A percentile compares a stretch with the other conserved stretches of the same genome.
Evolutionary conservation across 2,797 vertebrate species (phyloP).

Genomic region (Phyllotis vaccarum): DNA sequence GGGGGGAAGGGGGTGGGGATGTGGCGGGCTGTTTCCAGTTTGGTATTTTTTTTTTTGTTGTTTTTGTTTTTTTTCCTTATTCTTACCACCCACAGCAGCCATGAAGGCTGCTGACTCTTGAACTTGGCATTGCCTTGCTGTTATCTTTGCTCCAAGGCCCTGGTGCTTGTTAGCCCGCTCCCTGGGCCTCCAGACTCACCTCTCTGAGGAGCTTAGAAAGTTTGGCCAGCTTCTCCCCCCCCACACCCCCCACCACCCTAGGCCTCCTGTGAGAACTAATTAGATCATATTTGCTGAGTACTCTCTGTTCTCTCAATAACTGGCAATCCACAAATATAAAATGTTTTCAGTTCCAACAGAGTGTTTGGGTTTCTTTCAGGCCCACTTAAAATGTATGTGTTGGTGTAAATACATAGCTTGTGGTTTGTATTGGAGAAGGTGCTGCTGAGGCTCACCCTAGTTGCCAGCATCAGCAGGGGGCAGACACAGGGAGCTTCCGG

Average conservation of each 20-base stretch:
- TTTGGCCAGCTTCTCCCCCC: constrained; percentile 60
- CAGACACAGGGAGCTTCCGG: background rate
- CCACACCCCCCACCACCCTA: no score
- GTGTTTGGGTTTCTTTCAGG: constrained; percentile 58
- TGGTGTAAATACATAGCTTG: constrained; percentile 61
- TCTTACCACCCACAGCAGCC: no score
- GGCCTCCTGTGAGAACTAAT: constrained; percentile 54
- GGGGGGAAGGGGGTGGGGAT: no score
- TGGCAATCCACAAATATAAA: constrained; percentile 75
- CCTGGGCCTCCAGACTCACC: background rate
- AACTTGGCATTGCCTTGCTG: background rate
- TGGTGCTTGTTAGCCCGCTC: background rate
- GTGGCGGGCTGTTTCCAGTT: background rate
- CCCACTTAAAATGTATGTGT: constrained; percentile 61
- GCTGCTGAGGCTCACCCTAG: background rate
- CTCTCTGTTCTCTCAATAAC: constrained; percentile 66
- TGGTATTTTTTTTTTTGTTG: background rate
- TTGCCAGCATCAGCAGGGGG: background rate
- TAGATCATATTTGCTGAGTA: constrained; percentile 65
- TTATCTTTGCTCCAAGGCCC: background rate
- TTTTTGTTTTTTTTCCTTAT: background rate
- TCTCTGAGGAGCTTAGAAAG: constrained; percentile 38
- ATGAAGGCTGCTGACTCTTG: background rate
- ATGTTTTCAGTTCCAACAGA: constrained; percentile 81
- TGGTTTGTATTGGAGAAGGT: constrained; percentile 28